These are phyloP conservation scores for Pristis pectinata DNA, from an alignment of 2,797 vertebrate species.

Conservation along the genomic window DNA sequence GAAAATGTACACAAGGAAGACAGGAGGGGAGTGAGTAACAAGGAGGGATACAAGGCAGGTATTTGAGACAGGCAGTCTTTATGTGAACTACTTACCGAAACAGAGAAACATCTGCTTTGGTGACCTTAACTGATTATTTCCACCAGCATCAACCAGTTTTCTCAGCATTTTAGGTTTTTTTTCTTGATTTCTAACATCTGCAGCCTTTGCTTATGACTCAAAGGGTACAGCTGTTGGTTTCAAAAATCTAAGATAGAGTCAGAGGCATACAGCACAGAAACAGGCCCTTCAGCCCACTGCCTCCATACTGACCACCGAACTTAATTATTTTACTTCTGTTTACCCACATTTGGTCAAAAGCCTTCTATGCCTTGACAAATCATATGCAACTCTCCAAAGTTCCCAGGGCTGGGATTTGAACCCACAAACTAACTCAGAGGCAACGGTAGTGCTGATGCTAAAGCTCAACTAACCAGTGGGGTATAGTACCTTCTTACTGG, in stretches of 20 bases:
- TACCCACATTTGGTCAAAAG: too few relatives aligned
- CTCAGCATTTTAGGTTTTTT: not conserved
- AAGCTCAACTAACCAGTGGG: not conserved
- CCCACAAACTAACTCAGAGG: too few relatives aligned
- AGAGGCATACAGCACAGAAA: not conserved
- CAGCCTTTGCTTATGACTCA: not conserved
- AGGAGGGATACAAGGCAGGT: not conserved
- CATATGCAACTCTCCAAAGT: too few relatives aligned
- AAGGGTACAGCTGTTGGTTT: not conserved
- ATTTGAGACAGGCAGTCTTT: not conserved
- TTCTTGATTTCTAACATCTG: not conserved
- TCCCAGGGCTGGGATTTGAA: too few relatives aligned
- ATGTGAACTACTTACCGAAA: not conserved
- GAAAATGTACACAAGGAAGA: not conserved
- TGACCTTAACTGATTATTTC: not conserved
- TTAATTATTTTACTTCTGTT: not conserved
- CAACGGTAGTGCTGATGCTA: too few relatives aligned
- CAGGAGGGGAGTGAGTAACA: not conserved
- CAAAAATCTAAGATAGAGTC: too few relatives aligned
- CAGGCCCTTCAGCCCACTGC: not conserved
- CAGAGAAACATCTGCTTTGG: not conserved
- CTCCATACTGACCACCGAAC: not conserved
- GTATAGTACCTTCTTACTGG: not conserved
- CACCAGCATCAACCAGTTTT: not conserved
- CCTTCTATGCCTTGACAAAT: too few relatives aligned